Conservation (phyloP, 2,797 vertebrate species). For the Hozukius guyotensis region DNA sequence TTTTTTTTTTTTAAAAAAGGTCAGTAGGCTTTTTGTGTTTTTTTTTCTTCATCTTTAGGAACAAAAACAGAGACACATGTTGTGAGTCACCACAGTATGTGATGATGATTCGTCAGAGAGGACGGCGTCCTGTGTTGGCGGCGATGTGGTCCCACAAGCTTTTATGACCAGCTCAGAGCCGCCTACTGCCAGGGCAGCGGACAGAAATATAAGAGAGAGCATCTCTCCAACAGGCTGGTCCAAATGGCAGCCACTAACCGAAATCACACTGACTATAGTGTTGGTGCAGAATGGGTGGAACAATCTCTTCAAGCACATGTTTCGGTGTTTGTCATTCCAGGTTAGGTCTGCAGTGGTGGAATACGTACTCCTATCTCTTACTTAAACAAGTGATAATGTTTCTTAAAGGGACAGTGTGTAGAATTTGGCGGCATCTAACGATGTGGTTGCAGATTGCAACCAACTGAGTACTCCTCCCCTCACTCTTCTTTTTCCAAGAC, state of each 20-base stretch:
- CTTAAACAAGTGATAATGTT: background rate
- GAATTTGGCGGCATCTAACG: background rate
- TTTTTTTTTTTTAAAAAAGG: constrained; percentile 22
- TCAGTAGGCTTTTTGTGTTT: constrained; percentile 47
- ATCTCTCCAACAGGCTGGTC: background rate
- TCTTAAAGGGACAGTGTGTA: background rate
- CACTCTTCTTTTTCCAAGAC: too few relatives aligned
- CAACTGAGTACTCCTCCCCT: background rate
- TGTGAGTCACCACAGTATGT: constrained; percentile 71
- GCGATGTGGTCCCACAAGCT: constrained; percentile 10
- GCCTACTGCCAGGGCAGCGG: background rate
- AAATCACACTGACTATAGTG: too few relatives aligned
- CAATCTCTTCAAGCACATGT: too few relatives aligned
- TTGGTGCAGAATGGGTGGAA: too few relatives aligned
- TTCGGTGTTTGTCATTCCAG: too few relatives aligned
- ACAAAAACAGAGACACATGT: constrained; percentile 75
- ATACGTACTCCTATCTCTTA: background rate
- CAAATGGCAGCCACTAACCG: background rate
- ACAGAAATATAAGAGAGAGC: background rate
- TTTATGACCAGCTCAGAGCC: constrained; percentile 1
- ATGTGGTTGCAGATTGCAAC: background rate
- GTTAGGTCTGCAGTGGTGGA: background rate
- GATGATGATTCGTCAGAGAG: constrained; percentile 36
- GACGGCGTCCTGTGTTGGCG: constrained; percentile 29
- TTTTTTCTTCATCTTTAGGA: constrained; percentile 43